Base-by-base conservation (phyloP, 2,888 invertebrate species). In the Euzophera pinguis region DNA sequence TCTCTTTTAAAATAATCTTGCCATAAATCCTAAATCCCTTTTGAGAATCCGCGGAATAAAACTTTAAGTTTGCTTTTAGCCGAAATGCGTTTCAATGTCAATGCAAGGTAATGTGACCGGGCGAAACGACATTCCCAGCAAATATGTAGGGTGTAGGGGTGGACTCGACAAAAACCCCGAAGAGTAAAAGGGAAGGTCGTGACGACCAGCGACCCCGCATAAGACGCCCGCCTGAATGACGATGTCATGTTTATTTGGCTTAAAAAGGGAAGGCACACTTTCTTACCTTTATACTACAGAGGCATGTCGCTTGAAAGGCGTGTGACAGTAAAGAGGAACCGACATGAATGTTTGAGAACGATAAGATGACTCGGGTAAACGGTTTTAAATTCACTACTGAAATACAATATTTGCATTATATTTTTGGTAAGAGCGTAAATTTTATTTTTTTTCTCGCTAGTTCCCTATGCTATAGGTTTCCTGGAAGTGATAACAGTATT, bases 241-340 rank as follows among this genome's bases (percentile, higher is more conserved):
- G 79, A 80, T 78, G 82, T 80, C 83, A 80, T 84, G 86, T 86
- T 83, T 86, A 87, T 88, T 87, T 85, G 80, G 78, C 78, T 82
- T 78, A 75, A 80, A 80, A 79, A 79, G 81, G 75, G 73, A 75
- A 50, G 69, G 71, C 69, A 66, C 69, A 70, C 72, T 78, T 80
- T 79, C 75, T 78, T 81, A 81, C 74, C 75, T 80, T 75, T 68
- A 61, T 62, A 69, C 62, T 67, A 66, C 67, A 63, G 62, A 60
- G 62, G 58, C 55, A 59, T 55, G 58, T 63, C 64, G 61, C 63
- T 58, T 73, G 70, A 77, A 78, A 79, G 71, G 70, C 69, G 71
- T 72, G 73, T 73, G 75, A 78, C 76, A 71, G 74, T 75, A 71
- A 76, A 72, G 72, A 76, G 75, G 73, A 81, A 71, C 60, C 62